These are phyloP conservation scores for Petrophora chlorosata DNA, from an alignment of 2,888 invertebrate genomes.

Conservation along the genomic window DNA sequence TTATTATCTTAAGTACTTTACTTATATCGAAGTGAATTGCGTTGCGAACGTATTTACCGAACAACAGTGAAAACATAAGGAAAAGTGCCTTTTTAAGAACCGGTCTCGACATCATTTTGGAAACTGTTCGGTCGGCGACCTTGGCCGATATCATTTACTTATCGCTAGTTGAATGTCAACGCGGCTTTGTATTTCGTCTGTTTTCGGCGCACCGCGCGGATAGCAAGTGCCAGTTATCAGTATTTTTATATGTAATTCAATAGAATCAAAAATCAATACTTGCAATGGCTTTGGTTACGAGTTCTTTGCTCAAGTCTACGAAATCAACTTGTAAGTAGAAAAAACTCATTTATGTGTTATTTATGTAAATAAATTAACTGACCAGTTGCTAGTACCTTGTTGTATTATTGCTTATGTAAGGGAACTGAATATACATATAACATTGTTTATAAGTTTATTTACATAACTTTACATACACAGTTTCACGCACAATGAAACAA, in stretches of 20 bases:
- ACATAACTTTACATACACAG: too few relatives aligned
- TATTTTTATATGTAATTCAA: background rate
- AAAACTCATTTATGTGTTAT: too few relatives aligned
- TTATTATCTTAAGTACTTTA: too few relatives aligned
- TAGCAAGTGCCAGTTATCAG: slow-evolving; percentile 2
- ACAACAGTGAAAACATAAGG: too few relatives aligned
- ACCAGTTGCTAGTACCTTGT: too few relatives aligned
- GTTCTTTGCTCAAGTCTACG: slow-evolving; percentile 56
- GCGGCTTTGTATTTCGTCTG: slow-evolving; percentile 40
- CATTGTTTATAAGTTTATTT: too few relatives aligned
- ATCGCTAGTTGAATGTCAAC: slow-evolving; percentile 55
- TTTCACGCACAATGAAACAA: too few relatives aligned
- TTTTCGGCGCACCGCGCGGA: slow-evolving; percentile 25
- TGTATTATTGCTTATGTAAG: too few relatives aligned
- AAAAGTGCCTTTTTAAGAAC: too few relatives aligned
- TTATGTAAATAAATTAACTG: background rate
- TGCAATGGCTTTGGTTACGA: slow-evolving; percentile 70
- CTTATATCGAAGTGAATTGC: too few relatives aligned
- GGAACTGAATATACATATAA: too few relatives aligned
- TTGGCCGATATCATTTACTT: slow-evolving; percentile 62
- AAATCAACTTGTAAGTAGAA: slow-evolving; percentile 65
- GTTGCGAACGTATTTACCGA: too few relatives aligned
- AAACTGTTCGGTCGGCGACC: slow-evolving; percentile 46
- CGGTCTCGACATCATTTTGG: slow-evolving; percentile 31
- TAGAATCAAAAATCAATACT: background rate